phyloP scores from a whole-genome alignment of 1,140 invertebrate genomes.

The Rhagoletis zephyria region DNA sequence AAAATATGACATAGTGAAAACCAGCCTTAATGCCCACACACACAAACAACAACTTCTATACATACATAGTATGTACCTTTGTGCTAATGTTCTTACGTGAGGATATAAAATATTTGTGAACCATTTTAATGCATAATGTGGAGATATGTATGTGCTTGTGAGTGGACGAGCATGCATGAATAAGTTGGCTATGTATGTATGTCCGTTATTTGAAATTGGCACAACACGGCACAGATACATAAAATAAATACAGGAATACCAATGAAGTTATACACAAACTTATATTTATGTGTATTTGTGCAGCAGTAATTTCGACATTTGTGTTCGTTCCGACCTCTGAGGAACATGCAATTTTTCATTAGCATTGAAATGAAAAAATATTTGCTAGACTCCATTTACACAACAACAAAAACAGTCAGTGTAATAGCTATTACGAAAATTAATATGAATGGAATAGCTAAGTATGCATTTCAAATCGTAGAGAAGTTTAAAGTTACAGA shows the following conservation, averaged over 20 bases:
- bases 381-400: conserved; percentile 22
- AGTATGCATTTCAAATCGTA: no score
- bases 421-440: no score
- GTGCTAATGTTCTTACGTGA: conserved; percentile 1
- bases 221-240: conserved; percentile 1
- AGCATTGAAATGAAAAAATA: conserved; percentile 42
- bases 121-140: background rate
- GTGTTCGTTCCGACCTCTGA: conserved; percentile 22
- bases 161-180: background rate
- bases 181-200: background rate
- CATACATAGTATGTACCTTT: background rate
- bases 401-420: background rate
- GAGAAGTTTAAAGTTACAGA: background rate
- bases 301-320: conserved; percentile 3
- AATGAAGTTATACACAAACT: background rate
- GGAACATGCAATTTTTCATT: conserved; percentile 39
- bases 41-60: background rate
- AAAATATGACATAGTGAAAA: no score
- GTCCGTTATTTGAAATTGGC: conserved; percentile 38
- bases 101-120: conserved; percentile 43
- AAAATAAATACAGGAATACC: conserved; percentile 12
- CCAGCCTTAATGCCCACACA: no score
- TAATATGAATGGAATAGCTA: no score
- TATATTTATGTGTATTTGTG: background rate
- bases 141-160: background rate